A percentile compares a stretch with the other conserved stretches of the same genome.
Evolutionary conservation across 2,113 vertebrate genomes (phyloP).

Genomic region (Amia ocellicauda): DNA sequence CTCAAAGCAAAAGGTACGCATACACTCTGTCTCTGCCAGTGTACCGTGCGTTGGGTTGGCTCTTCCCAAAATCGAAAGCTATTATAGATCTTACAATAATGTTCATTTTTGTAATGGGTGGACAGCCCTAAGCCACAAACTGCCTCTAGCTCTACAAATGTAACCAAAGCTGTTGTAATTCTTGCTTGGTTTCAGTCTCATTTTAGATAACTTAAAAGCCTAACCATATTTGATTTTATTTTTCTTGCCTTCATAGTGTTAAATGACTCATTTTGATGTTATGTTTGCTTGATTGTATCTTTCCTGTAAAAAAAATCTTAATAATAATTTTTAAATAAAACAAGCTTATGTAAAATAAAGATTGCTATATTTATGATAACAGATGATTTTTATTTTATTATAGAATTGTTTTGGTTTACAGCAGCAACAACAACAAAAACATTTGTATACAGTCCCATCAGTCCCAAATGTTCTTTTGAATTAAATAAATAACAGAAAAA

Average conservation of each 20-base stretch:
- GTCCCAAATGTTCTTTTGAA: too few species aligned
- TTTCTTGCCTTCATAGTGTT: slow-evolving; percentile 14
- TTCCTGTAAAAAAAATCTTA: slow-evolving; percentile 26
- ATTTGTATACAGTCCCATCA: too few species aligned
- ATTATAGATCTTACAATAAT: neutral
- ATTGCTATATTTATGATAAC: slow-evolving; percentile 42
- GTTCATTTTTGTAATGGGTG: slow-evolving; percentile 9
- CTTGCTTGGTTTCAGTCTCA: neutral
- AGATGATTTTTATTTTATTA: slow-evolving; percentile 20
- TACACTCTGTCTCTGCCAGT: neutral
- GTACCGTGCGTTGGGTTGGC: neutral
- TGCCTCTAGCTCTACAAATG: slow-evolving; percentile 12
- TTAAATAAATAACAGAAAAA: too few species aligned
- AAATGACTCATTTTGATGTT: slow-evolving; percentile 8
- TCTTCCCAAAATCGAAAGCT: slow-evolving; percentile 2
- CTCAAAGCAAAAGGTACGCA: neutral
- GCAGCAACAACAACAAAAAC: neutral
- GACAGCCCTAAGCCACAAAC: slow-evolving; percentile 13
- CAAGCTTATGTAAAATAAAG: slow-evolving; percentile 37
- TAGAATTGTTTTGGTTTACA: neutral
- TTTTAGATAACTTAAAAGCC: neutral
- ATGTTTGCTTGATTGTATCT: slow-evolving; percentile 31
- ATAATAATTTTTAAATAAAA: slow-evolving; percentile 36
- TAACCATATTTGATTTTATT: slow-evolving; percentile 5
- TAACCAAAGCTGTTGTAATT: slow-evolving; percentile 17